Evolutionary conservation across 2,113 vertebrate species (phyloP), one percentile per base, ranked within the genome.

Genomic region (Rhinopomastus cyanomelas): DNA sequence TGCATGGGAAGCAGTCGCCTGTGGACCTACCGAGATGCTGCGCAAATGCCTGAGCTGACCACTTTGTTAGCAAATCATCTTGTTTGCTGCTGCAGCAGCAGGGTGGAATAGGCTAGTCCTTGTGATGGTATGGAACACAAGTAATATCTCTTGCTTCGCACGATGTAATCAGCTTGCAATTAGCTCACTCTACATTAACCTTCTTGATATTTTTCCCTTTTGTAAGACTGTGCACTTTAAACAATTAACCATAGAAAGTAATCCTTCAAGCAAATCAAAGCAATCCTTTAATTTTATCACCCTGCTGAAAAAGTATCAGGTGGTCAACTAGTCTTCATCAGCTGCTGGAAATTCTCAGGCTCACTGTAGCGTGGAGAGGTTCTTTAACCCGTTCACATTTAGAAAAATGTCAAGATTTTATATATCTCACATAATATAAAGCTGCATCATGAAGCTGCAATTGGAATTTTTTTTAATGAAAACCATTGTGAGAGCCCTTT

Each of bases 251-350:
- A 87, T 95, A 93, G 91, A 96, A 96, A 96, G 96, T 95, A 97
- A 95, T 97, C 93, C 93, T 96, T 97, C 96, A 96, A 97, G 97
- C 97, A 97, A 97, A 97, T 97, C 97, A 97, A 97, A 97, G 96
- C 95, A 95, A 97, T 97, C 95, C 94, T 97, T 98, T 97, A 97
- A 97, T 98, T 98, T 98, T 98, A 97, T 98, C 97, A 96, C 97
- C 92, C 96, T 96, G 94, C 96, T 97, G 97, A 96, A 97, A 98
- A 98, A 97, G 96, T 98, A 97, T 98, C 97, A 97, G 96, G 96
- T 98, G 97, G 97, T 97, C 97, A 97, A 96, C 94, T 96, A 95
- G 96, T 96, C 96, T 96, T 95, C 97, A 97, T 97, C 94, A 96
- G 93, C 92, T 77, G 92, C 95, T 97, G 88, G 92, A 96, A 97